Percentiles rank a stretch among this genome's conserved stretches.
Conservation (phyloP, 2,888 invertebrate species). For the Cheilosia grossa region DNA sequence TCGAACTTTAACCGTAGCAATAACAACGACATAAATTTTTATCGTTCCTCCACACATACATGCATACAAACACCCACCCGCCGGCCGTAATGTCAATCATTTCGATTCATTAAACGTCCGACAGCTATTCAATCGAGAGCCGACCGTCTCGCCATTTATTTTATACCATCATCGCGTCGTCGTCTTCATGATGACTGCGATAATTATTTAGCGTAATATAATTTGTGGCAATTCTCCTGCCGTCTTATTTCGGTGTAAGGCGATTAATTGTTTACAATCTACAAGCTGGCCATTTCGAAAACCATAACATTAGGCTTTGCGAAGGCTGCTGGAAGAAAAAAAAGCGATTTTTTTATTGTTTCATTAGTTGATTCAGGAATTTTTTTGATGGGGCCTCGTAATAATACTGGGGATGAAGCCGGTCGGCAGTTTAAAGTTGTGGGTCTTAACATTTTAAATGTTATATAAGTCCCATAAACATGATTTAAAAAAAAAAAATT, state of each 20-base stretch:
- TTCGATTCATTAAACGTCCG: conserved; percentile 50
- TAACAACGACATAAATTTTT: conserved; percentile 44
- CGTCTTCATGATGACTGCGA: conserved; percentile 2
- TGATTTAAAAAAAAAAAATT: too few species aligned
- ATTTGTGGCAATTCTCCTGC: conserved; percentile 47
- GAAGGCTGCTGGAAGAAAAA: neutral
- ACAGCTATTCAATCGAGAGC: conserved; percentile 53
- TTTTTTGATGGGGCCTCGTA: neutral
- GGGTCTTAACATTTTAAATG: too few species aligned
- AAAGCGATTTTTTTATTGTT: neutral
- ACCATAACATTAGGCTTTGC: neutral
- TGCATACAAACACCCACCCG: conserved; percentile 43
- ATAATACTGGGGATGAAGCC: neutral
- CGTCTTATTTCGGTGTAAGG: conserved; percentile 30
- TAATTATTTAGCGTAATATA: conserved; percentile 45
- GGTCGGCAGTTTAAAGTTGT: neutral
- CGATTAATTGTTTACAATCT: conserved; percentile 42
- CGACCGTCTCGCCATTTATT: conserved; percentile 8
- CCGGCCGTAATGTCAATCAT: conserved; percentile 53
- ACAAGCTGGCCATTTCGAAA: neutral
- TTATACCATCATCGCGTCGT: neutral
- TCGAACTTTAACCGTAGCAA: conserved; percentile 54
- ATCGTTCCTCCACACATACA: conserved; percentile 1
- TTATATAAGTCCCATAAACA: too few species aligned
- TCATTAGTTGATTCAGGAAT: conserved; percentile 11